Conservation (phyloP, 2,113 vertebrate genomes). For the Chionomys nivalis region DNA sequence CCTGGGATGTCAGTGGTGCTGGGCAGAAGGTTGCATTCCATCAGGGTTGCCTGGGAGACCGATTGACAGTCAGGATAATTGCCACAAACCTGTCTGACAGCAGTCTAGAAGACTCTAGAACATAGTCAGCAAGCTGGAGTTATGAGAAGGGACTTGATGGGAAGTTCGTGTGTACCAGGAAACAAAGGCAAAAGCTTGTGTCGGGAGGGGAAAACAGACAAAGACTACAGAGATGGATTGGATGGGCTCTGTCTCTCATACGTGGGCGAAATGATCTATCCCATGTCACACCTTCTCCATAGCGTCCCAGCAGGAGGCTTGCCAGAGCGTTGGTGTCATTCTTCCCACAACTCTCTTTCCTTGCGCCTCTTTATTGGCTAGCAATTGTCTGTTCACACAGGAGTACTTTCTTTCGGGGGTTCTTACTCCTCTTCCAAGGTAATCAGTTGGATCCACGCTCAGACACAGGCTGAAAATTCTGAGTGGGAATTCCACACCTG, state of each 20-base stretch:
- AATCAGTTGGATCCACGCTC: too few species aligned
- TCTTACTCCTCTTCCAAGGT: background rate
- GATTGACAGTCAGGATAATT: background rate
- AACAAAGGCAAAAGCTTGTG: background rate
- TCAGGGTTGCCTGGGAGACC: accelerated
- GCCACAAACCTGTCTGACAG: too few species aligned
- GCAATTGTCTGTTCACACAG: background rate
- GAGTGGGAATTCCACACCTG: too few species aligned
- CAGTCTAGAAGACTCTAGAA: background rate
- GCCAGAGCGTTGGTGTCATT: accelerated
- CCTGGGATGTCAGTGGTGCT: background rate
- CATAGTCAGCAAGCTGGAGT: background rate
- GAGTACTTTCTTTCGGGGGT: accelerated
- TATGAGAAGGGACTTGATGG: background rate
- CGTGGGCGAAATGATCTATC: too few species aligned
- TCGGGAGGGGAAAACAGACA: background rate
- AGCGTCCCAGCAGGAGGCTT: too few species aligned
- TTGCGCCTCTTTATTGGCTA: background rate
- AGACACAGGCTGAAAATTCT: background rate
- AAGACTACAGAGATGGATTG: background rate
- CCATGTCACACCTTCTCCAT: background rate
- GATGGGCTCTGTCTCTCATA: background rate
- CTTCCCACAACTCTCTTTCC: background rate
- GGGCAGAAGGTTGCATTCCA: background rate
- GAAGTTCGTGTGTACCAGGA: background rate